Conservation (phyloP, 2,113 vertebrate species). For the Platichthys flesus region DNA sequence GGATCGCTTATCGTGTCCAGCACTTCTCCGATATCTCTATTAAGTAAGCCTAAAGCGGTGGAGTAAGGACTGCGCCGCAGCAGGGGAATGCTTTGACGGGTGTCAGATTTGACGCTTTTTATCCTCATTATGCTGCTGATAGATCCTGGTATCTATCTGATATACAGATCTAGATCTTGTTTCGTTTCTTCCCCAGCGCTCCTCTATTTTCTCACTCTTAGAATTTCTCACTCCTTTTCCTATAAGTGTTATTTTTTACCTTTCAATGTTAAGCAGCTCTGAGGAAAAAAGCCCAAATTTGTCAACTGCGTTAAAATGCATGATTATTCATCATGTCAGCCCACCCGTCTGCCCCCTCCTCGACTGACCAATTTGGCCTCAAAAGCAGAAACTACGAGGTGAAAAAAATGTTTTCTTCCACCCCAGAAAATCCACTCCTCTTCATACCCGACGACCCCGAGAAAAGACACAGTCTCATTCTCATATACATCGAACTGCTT, state of each 20-base stretch:
- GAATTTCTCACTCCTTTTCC: background rate
- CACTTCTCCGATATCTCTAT: constrained; percentile 84
- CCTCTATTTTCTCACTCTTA: background rate
- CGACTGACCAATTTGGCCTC: constrained; percentile 28
- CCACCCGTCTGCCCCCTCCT: constrained; percentile 46
- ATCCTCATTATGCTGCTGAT: constrained; percentile 61
- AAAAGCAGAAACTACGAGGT: constrained; percentile 51
- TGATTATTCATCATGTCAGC: constrained; percentile 66
- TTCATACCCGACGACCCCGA: constrained; percentile 36
- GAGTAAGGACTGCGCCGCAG: constrained; percentile 62
- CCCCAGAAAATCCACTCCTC: constrained; percentile 37
- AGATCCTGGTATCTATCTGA: constrained; percentile 22
- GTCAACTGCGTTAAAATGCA: constrained; percentile 71
- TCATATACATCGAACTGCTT: constrained; percentile 53
- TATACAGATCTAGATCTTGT: background rate
- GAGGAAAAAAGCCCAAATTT: constrained; percentile 76
- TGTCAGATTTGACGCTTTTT: constrained; percentile 72
- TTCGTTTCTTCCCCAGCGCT: background rate
- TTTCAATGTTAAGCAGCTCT: constrained; percentile 40
- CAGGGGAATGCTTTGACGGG: constrained; percentile 71
- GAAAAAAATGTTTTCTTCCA: constrained; percentile 47
- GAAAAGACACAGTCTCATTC: constrained; percentile 45
- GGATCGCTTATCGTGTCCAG: constrained; percentile 87
- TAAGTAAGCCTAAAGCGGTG: constrained; percentile 83
- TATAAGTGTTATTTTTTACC: background rate